Evolutionary conservation across 2,113 vertebrate genomes (phyloP).

Genomic region (Hepsetus odoe): DNA sequence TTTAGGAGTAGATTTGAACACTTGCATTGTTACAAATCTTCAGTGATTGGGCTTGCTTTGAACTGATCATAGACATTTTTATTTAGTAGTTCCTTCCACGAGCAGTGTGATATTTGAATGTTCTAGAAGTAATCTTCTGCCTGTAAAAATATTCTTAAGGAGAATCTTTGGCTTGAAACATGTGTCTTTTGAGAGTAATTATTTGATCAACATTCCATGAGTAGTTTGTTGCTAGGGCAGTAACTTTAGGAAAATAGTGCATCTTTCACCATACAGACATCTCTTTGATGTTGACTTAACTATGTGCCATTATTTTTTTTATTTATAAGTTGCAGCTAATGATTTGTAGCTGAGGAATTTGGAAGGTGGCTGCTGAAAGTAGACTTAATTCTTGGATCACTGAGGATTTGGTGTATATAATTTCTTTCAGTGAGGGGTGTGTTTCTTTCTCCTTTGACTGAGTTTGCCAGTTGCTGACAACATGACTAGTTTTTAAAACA

Average conservation of each 20-base stretch:
- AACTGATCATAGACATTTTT: conserved; percentile 50
- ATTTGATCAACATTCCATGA: conserved; percentile 91
- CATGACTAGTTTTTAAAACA: conserved; percentile 59
- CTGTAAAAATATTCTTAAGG: conserved; percentile 84
- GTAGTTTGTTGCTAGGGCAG: conserved; percentile 90
- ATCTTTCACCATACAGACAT: conserved; percentile 85
- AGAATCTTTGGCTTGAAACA: conserved; percentile 78
- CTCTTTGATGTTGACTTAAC: conserved; percentile 86
- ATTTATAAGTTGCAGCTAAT: conserved; percentile 59
- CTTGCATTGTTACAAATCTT: conserved; percentile 77
- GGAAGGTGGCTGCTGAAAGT: conserved; percentile 45
- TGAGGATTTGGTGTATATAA: conserved; percentile 56
- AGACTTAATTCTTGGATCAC: conserved; percentile 23
- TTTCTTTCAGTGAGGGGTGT: conserved; percentile 47
- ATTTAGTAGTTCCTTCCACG: conserved; percentile 75
- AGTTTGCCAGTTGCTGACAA: conserved; percentile 56
- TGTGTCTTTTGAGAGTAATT: conserved; percentile 67
- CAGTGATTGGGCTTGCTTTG: conserved; percentile 78
- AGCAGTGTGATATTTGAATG: conserved; percentile 86
- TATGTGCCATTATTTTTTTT: conserved; percentile 83
- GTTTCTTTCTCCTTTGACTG: conserved; percentile 43
- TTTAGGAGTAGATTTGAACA: conserved; percentile 85
- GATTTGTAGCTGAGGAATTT: conserved; percentile 54
- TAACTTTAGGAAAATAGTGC: conserved; percentile 89
- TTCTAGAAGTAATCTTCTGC: conserved; percentile 83